Percentiles rank a stretch among this genome's conserved stretches.
phyloP scores from a whole-genome alignment of 1,140 invertebrate genomes.

The Zeugodacus cucurbitae region DNA sequence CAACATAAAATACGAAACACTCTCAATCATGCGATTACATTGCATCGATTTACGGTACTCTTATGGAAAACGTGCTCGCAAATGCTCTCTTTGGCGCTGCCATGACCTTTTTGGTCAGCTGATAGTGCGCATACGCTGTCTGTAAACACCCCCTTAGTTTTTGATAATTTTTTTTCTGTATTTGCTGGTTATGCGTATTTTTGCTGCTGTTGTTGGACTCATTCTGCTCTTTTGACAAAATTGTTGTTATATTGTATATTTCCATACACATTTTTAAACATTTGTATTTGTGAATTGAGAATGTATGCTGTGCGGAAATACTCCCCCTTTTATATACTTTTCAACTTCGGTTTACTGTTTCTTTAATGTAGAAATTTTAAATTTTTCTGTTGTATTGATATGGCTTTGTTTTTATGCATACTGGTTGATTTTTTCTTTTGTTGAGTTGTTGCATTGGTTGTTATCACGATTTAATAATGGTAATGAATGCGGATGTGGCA shows the following conservation, averaged over 20 bases:
- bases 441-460: neutral
- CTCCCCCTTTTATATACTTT: neutral
- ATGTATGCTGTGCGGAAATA: neutral
- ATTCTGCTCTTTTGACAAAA: neutral
- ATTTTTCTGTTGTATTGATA: too few species aligned
- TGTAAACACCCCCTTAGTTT: neutral
- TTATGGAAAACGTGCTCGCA: neutral
- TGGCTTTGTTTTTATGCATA: too few species aligned
- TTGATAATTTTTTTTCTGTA: neutral
- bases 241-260: neutral
- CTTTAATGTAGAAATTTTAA: neutral
- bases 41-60: neutral
- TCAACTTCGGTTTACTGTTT: neutral
- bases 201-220: neutral
- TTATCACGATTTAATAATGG: neutral
- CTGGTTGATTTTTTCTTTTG: too few species aligned
- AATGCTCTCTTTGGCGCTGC: neutral
- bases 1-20: neutral
- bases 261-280: neutral
- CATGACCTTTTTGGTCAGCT: conserved; percentile 34
- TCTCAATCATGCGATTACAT: neutral
- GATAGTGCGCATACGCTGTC: conserved; percentile 21
- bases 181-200: neutral
- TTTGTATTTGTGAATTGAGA: neutral
- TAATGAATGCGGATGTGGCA: neutral